A percentile compares a stretch with the other conserved stretches of the same genome.
These are phyloP conservation scores for Chrysogorgia sp. DNA, from an alignment of 92 coral and sea anemone species.

Conservation along the genomic window DNA sequence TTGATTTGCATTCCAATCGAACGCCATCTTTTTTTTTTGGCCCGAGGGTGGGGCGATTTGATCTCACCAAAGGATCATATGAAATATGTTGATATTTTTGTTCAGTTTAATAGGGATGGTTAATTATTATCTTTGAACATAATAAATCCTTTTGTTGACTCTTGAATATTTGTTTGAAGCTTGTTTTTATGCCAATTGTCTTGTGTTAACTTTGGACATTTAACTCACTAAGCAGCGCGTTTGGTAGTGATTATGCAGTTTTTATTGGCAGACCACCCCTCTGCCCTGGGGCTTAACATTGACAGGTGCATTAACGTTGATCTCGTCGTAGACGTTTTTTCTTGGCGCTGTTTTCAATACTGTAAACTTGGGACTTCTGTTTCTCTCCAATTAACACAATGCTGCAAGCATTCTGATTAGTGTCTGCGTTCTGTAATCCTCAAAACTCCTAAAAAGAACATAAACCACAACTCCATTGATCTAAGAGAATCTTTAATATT, in stretches of 20 bases:
- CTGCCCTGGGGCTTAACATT: constrained; percentile 70
- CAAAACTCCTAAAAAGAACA: constrained; percentile 54
- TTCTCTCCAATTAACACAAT: constrained; percentile 80
- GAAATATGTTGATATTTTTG: constrained; percentile 48
- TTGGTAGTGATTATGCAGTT: no score
- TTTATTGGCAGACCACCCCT: constrained; percentile 79
- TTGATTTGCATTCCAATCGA: constrained; percentile 73
- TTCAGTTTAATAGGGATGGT: background rate
- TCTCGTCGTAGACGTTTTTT: constrained; percentile 87
- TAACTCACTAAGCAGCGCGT: no score
- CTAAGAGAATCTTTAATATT: no score
- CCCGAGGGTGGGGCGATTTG: constrained; percentile 79
- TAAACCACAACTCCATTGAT: no score
- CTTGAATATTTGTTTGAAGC: no score
- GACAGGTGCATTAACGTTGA: constrained; percentile 71
- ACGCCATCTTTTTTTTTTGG: constrained; percentile 70
- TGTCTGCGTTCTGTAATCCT: constrained; percentile 91
- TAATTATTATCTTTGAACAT: no score
- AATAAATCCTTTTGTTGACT: no score
- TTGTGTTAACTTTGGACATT: no score
- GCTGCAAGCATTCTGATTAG: constrained; percentile 91
- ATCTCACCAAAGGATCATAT: constrained; percentile 93
- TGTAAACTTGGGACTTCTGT: constrained; percentile 73
- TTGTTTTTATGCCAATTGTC: no score
- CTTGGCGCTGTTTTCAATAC: constrained; percentile 83